Conservation (phyloP, 2,797 vertebrate genomes). For the Pelobates cultripes region DNA sequence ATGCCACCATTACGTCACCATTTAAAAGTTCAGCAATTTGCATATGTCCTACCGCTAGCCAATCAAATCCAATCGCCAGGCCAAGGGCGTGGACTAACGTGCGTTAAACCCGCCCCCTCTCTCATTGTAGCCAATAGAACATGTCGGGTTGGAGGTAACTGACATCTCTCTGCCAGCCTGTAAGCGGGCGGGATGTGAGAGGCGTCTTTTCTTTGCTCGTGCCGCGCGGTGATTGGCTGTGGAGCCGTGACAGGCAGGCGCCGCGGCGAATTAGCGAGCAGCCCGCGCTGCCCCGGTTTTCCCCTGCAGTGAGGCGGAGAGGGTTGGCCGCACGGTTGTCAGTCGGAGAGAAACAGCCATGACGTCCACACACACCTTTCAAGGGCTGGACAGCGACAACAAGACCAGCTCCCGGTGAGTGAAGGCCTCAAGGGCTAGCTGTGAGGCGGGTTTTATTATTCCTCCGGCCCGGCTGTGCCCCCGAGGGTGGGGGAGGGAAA, state of each 20-base stretch:
- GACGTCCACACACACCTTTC: slow-evolving; percentile 85
- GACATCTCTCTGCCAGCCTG: background rate
- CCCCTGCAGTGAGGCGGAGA: background rate
- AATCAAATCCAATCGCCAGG: background rate
- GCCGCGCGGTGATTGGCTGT: slow-evolving; percentile 12
- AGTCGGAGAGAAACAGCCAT: slow-evolving; percentile 57
- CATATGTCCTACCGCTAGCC: background rate
- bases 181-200: background rate
- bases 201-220: background rate
- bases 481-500: background rate
- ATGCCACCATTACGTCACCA: slow-evolving; percentile 18
- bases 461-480: too few relatives aligned
- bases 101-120: background rate
- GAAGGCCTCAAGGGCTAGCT: background rate
- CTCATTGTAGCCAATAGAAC: background rate
- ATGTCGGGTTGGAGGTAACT: background rate
- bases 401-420: slow-evolving; percentile 85
- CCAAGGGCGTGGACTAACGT: accelerated
- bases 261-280: accelerated
- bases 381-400: slow-evolving; percentile 68
- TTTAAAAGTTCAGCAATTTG: background rate
- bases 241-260: accelerated
- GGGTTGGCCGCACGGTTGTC: accelerated
- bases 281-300: slow-evolving; percentile 7
- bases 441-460: background rate